Conservation (phyloP, 2,113 vertebrate species). For the Lophotis ruficrista region DNA sequence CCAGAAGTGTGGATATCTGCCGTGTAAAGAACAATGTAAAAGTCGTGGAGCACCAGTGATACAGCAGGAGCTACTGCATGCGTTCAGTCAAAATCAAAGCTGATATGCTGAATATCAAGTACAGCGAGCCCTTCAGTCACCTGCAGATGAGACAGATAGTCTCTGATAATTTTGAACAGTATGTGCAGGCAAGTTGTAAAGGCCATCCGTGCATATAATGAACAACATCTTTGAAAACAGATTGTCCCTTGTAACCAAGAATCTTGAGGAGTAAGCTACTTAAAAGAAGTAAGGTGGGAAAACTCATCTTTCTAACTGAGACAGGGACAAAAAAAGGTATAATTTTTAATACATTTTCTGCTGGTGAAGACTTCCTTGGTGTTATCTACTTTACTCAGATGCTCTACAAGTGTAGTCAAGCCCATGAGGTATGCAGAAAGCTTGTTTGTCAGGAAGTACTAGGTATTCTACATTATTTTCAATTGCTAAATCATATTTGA, state of each 20-base stretch:
- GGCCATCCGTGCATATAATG: neutral
- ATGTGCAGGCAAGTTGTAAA: neutral
- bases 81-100: neutral
- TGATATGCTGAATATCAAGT: neutral
- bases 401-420: neutral
- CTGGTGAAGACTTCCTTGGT: neutral
- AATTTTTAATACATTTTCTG: neutral
- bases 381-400: neutral
- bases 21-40: neutral
- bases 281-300: neutral
- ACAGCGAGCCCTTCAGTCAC: neutral
- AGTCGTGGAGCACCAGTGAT: neutral
- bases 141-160: neutral
- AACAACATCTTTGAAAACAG: neutral
- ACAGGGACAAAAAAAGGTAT: neutral
- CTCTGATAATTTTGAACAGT: neutral
- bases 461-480: neutral
- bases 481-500: neutral
- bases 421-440: neutral
- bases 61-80: neutral
- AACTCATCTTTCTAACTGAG: neutral
- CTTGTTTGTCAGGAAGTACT: neutral
- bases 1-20: neutral
- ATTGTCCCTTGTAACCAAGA: neutral
- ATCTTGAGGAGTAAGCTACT: neutral